Base-by-base conservation (phyloP, 2,797 vertebrate genomes). In the Ctenopoma multispine region DNA sequence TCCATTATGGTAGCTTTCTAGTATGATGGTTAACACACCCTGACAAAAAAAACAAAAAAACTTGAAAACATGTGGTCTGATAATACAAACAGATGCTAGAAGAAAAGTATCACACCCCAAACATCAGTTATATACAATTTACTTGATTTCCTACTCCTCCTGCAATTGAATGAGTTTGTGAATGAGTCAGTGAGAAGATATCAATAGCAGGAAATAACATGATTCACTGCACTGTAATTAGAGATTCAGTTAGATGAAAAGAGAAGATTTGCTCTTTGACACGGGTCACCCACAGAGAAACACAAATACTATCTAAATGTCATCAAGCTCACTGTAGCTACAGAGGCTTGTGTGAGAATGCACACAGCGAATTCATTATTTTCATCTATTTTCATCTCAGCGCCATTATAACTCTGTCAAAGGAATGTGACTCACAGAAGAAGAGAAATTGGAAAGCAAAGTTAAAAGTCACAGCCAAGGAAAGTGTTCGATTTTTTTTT, bases 271-370 rank as follows among this genome's bases (percentile, higher is more conserved):
- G 85, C 82, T 91, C 85, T 88, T 83, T 89, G 88, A 89, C 82
- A 89, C 63, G 20, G 83, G 87, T 89, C 89, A 85, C 91, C 89
- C 87, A 85, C 87, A 60, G 89, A 88, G 91, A 89, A 81, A 84
- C 87, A 91, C 85, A 91, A 91, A 91, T 73, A 79, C 74, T 58
- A 78, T 86, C 83, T 85, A 87, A 90, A 90, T 90, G 90, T 83
- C 88, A 89, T 90, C 84, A 87, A 78, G 80, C 81, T 1, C 61
- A 61, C 69, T 70, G 76, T 67, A 81, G 71, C 84, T 65, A 24
- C 72, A 40, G 75, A 67, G 69, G 53, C 66, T 14, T 1, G 36
- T 47, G 63, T 56, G 58, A 70, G 63, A 72, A 60, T 47, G 53
- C 20, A 49, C 49, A 17, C 63, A 23, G 64, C 36, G 64, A 78